These are phyloP conservation scores for Thumatha senex DNA, from an alignment of 2,888 invertebrate species.

Conservation along the genomic window DNA sequence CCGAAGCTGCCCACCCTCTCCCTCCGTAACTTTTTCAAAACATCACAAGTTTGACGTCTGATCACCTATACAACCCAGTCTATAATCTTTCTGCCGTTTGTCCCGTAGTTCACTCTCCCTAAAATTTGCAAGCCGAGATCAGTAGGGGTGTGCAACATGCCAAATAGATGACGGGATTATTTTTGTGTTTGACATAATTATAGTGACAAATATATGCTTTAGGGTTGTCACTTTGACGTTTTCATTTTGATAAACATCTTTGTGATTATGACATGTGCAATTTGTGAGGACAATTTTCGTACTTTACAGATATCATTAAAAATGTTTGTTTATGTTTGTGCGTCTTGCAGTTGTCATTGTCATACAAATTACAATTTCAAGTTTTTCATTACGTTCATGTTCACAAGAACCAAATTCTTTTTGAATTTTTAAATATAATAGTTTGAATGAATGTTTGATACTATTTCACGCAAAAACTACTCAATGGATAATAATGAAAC, in stretches of 20 bases:
- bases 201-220: conserved; percentile 81
- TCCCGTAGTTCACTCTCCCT: conserved; percentile 58
- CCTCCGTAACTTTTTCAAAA: conserved; percentile 70
- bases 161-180: conserved; percentile 82
- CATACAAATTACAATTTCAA: no score
- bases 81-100: conserved; percentile 73
- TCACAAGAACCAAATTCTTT: no score
- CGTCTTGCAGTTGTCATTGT: no score
- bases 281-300: conserved; percentile 26
- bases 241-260: conserved; percentile 53
- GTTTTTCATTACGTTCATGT: no score
- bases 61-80: conserved; percentile 75
- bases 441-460: no score
- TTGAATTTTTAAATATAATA: no score
- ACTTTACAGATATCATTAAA: neutral
- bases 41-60: conserved; percentile 70
- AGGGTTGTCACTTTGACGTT: conserved; percentile 70
- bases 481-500: no score
- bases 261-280: conserved; percentile 40
- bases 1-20: conserved; percentile 55
- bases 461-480: no score
- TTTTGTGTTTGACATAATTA: conserved; percentile 83
- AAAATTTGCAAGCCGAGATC: conserved; percentile 74
- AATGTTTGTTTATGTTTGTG: neutral
- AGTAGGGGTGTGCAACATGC: conserved; percentile 75